Evolutionary conservation across 2,113 vertebrate species (phyloP).

Genomic region (Gopherus evgoodei): DNA sequence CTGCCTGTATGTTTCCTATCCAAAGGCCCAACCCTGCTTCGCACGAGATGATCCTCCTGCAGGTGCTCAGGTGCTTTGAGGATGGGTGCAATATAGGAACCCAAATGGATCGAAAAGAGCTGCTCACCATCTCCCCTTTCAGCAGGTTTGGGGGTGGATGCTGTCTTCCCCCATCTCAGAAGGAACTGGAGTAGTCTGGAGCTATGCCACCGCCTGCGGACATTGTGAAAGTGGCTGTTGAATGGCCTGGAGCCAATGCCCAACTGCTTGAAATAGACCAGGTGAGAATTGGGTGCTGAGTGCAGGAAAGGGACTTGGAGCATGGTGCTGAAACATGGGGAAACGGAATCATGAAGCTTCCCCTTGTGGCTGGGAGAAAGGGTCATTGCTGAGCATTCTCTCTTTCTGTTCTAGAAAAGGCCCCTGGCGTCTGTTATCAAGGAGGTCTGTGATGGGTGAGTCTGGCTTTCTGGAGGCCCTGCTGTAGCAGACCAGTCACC

Average conservation of each 20-base stretch:
- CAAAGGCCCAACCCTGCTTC: neutral
- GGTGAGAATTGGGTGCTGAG: conserved; percentile 78
- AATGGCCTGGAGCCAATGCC: conserved; percentile 97
- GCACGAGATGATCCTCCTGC: neutral
- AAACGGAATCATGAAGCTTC: conserved; percentile 14
- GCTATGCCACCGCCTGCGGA: conserved; percentile 95
- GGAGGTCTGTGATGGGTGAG: conserved; percentile 98
- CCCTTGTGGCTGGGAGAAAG: conserved; percentile 10
- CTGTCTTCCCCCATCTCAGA: neutral
- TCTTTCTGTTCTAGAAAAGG: conserved; percentile 88
- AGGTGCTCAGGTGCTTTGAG: neutral
- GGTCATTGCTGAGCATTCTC: neutral
- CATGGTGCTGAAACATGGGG: neutral
- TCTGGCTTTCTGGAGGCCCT: conserved; percentile 10
- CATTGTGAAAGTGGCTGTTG: conserved; percentile 98
- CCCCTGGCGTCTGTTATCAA: conserved; percentile 95
- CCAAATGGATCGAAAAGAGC: neutral
- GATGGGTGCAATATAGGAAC: neutral
- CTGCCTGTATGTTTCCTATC: neutral
- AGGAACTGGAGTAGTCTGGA: neutral
- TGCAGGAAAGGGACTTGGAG: neutral
- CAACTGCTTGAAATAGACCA: conserved; percentile 98
- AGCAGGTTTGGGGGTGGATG: conserved; percentile 36
- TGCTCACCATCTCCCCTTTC: neutral
- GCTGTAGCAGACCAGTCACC: neutral